Conservation (phyloP, 2,113 vertebrate species). For the Coturnix japonica region DNA sequence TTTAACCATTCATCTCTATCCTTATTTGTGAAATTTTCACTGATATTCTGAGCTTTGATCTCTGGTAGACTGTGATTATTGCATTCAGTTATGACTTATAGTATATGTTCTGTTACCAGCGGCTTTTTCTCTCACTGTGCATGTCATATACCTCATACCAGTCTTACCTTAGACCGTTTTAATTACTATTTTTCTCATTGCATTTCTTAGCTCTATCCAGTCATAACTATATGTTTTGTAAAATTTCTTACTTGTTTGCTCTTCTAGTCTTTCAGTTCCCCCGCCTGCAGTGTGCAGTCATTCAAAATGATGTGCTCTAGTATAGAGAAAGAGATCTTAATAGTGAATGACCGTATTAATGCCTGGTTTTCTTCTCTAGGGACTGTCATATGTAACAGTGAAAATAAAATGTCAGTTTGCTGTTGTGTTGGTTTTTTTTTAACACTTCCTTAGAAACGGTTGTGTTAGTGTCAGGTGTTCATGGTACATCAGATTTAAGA, state of each 20-base stretch:
- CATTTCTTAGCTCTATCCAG: background rate
- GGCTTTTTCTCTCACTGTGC: background rate
- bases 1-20: conserved; percentile 13
- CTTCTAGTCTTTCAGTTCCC: background rate
- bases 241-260: background rate
- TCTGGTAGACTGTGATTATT: conserved; percentile 41
- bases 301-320: background rate
- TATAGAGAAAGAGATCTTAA: background rate
- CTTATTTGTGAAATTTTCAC: background rate
- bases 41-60: conserved; percentile 3
- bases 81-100: background rate
- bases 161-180: background rate
- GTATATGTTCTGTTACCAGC: conserved; percentile 5
- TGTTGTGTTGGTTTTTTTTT: background rate
- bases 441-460: background rate
- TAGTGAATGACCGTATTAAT: background rate
- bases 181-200: background rate
- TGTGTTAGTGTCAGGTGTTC: background rate
- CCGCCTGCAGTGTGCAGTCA: background rate
- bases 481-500: background rate
- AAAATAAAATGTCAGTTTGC: background rate
- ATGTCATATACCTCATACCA: background rate
- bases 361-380: background rate
- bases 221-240: background rate
- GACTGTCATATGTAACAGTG: background rate